Percentiles rank a stretch among this genome's conserved stretches.
These are phyloP conservation scores for Uropetala carovei DNA, from an alignment of 2,888 invertebrate genomes.

Conservation along the genomic window DNA sequence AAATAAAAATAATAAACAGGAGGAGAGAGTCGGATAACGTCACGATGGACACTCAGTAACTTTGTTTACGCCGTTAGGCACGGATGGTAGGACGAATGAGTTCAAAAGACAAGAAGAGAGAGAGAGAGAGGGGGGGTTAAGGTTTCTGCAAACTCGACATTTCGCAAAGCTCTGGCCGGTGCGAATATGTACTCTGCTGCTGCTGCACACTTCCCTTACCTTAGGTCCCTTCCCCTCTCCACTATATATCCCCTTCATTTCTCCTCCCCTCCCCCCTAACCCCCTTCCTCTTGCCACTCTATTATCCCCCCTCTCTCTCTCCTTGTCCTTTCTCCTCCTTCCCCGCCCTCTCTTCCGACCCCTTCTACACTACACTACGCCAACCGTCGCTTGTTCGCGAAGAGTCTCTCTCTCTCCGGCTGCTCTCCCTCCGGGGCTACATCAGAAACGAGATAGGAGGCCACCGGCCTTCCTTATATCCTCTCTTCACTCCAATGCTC, in stretches of 20 bases:
- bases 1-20: neutral
- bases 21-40: neutral
- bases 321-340: neutral
- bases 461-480: neutral
- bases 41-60: neutral
- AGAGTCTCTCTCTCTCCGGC: neutral
- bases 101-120: neutral
- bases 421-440: neutral
- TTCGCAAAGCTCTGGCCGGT: conserved; percentile 15
- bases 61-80: neutral
- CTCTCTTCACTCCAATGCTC: neutral
- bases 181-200: neutral
- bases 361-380: neutral
- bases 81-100: neutral
- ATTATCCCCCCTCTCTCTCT: neutral
- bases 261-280: neutral
- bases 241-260: neutral
- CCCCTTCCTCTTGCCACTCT: neutral
- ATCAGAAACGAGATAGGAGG: neutral
- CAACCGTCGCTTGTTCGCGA: neutral
- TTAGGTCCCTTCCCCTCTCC: neutral
- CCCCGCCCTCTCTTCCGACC: neutral
- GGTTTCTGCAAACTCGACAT: conserved; percentile 46
- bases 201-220: conserved; percentile 27
- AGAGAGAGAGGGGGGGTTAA: too few relatives aligned